These are phyloP conservation scores for Xiphophorus maculatus DNA, from an alignment of 2,113 vertebrate genomes.

Conservation along the genomic window DNA sequence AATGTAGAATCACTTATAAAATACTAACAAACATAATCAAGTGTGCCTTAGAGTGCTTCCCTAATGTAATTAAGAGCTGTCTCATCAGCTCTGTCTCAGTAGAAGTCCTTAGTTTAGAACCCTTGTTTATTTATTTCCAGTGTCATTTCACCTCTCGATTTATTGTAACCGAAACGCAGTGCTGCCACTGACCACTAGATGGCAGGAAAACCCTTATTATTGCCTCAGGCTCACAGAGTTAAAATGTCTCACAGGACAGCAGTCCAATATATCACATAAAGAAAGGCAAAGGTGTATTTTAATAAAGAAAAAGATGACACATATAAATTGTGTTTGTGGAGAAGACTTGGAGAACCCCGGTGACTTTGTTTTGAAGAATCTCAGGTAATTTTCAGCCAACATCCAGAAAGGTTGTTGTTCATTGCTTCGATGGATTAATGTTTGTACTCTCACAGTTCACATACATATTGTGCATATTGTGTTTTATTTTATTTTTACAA, in stretches of 20 bases:
- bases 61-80: no score
- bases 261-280: background rate
- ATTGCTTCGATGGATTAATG: no score
- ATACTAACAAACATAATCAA: background rate
- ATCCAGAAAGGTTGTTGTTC: background rate
- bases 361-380: background rate
- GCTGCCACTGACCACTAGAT: constrained; percentile 51
- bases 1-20: background rate
- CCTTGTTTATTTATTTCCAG: background rate
- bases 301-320: background rate
- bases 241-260: background rate
- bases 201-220: constrained; percentile 22
- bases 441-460: background rate
- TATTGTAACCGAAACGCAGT: constrained; percentile 2
- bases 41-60: no score
- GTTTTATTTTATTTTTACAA: background rate
- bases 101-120: background rate
- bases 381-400: background rate
- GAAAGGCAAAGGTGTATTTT: background rate
- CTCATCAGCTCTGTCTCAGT: no score
- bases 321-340: no score
- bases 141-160: background rate
- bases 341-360: no score
- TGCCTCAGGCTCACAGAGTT: background rate
- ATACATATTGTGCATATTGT: background rate